Evolutionary conservation across 2,113 vertebrate genomes (phyloP).

Genomic region (Megaleporinus macrocephalus): DNA sequence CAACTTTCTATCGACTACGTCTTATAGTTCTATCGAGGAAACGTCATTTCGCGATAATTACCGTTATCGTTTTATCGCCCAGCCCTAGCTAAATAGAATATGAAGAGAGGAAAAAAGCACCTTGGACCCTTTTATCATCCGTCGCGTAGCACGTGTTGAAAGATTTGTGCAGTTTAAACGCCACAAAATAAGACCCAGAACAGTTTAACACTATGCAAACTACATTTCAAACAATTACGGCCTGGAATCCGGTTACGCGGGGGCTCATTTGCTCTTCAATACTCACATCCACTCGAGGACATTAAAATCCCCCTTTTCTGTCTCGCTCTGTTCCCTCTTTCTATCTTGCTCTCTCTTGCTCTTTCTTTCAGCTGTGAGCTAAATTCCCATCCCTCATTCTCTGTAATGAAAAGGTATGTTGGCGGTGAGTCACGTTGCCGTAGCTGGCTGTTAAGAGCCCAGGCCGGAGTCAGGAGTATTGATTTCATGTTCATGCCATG

Average conservation of each 20-base stretch:
- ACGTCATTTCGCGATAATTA: too few relatives aligned
- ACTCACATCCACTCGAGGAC: neutral
- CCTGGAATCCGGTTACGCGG: neutral
- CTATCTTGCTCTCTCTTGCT: neutral
- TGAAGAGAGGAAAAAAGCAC: neutral
- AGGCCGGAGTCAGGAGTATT: slow-evolving; percentile 40
- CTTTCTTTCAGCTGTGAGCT: neutral
- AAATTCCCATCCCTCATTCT: slow-evolving; percentile 31
- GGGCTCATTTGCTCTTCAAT: slow-evolving; percentile 1
- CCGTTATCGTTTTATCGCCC: too few relatives aligned
- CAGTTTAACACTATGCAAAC: neutral
- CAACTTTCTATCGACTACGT: too few relatives aligned
- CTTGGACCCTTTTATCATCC: neutral
- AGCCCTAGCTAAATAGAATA: neutral
- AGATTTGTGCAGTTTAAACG: neutral
- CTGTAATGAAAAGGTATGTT: slow-evolving; percentile 34
- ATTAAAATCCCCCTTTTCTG: neutral
- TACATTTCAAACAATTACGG: neutral
- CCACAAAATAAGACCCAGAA: neutral
- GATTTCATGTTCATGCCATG: slow-evolving; percentile 47
- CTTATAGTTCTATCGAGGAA: too few relatives aligned
- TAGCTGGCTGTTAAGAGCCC: slow-evolving; percentile 41
- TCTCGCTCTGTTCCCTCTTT: too few relatives aligned
- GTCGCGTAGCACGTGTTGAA: neutral
- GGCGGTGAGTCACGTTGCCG: slow-evolving; percentile 34